Conservation (phyloP, 1,140 invertebrate species). For the Chlorops oryzae region DNA sequence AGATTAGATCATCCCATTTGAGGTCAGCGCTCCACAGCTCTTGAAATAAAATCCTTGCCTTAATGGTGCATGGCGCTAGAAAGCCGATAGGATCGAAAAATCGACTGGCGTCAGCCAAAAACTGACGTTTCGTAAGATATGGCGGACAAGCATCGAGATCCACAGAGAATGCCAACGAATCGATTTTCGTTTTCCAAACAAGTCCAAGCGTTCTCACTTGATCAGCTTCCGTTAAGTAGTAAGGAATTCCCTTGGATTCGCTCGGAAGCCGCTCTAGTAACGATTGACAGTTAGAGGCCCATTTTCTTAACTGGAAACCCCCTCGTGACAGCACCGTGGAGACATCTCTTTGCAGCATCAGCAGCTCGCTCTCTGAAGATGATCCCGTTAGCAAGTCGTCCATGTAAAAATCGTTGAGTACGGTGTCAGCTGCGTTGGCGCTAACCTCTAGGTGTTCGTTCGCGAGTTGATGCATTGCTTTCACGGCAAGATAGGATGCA, state of each 20-base stretch:
- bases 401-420: constrained; percentile 6
- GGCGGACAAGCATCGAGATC: neutral
- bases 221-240: neutral
- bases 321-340: constrained; percentile 11
- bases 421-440: neutral
- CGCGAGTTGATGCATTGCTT: constrained; percentile 2
- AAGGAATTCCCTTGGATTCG: neutral
- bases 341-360: neutral
- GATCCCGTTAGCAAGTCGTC: constrained; percentile 4
- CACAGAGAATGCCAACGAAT: constrained; percentile 4
- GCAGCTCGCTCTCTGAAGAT: neutral
- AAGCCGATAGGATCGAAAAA: constrained; percentile 42
- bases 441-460: neutral
- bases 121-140: constrained; percentile 33
- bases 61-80: no score
- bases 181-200: neutral
- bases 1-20: no score
- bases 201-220: constrained; percentile 6
- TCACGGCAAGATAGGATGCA: constrained; percentile 7
- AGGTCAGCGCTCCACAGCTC: no score
- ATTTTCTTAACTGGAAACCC: constrained; percentile 29
- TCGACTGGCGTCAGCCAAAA: constrained; percentile 39
- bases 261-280: constrained; percentile 1
- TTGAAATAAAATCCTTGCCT: no score
- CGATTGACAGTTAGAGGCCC: constrained; percentile 20